Evolutionary conservation across 2,113 vertebrate genomes (phyloP).

Genomic region (Orycteropus afer): DNA sequence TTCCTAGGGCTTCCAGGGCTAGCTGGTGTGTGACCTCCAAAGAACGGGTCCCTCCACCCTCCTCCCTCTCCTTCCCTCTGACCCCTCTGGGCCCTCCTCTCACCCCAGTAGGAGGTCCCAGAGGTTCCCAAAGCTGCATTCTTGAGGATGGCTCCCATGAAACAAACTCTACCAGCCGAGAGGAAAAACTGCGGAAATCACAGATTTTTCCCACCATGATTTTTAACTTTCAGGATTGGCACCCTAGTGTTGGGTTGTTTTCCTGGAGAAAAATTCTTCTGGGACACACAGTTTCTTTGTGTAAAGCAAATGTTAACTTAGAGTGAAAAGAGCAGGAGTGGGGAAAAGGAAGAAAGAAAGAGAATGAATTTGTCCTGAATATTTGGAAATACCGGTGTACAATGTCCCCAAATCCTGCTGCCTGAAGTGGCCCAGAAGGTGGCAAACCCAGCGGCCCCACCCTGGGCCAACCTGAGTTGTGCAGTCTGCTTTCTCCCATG

Average conservation of each 20-base stretch:
- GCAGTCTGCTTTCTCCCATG: not conserved
- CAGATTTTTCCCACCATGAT: not conserved
- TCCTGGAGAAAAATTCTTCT: not conserved
- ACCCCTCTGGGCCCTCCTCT: not conserved
- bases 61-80: no score
- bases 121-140: not conserved
- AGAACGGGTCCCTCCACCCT: not conserved
- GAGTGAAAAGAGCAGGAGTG: no score
- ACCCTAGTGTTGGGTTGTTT: not conserved
- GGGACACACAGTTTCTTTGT: not conserved
- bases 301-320: fast-evolving
- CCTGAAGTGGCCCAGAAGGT: not conserved
- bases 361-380: not conserved
- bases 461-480: fast-evolving
- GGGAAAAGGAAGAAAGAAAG: not conserved
- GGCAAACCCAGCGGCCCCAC: no score
- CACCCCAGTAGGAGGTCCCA: not conserved
- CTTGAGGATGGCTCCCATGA: not conserved
- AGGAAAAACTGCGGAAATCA: not conserved
- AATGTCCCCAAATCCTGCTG: not conserved
- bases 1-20: not conserved
- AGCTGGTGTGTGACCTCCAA: not conserved
- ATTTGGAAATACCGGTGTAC: fast-evolving
- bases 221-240: not conserved
- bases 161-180: fast-evolving